Evolutionary conservation across 2,888 invertebrate genomes (phyloP).

Genomic region (Amorpha juglandis): DNA sequence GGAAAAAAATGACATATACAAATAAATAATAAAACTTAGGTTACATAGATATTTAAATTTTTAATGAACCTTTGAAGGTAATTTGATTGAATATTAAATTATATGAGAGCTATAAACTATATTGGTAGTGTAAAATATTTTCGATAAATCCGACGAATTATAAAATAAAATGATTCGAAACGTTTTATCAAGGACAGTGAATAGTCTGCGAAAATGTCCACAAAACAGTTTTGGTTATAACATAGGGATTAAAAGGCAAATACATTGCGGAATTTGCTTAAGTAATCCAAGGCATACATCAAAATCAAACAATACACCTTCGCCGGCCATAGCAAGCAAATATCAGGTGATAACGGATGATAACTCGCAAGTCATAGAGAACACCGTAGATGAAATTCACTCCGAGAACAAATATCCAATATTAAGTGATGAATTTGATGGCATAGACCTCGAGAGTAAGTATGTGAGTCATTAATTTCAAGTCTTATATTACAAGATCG

Average conservation of each 20-base stretch:
- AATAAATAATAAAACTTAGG: no score
- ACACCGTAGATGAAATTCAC: slow-evolving; percentile 88
- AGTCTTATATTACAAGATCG: no score
- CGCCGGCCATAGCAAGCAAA: slow-evolving; percentile 83
- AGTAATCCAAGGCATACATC: slow-evolving; percentile 66
- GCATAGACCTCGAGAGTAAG: slow-evolving; percentile 85
- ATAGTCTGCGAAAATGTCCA: slow-evolving; percentile 31
- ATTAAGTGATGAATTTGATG: slow-evolving; percentile 86
- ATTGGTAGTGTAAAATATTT: not conserved
- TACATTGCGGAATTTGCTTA: slow-evolving; percentile 67
- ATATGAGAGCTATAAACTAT: no score
- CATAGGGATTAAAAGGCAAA: slow-evolving; percentile 54
- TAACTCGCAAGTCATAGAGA: slow-evolving; percentile 88
- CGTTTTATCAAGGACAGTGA: slow-evolving; percentile 31
- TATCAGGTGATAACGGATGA: slow-evolving; percentile 89
- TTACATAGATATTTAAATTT: no score
- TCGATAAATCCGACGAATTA: not conserved
- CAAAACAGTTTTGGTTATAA: slow-evolving; percentile 41
- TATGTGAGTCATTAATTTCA: slow-evolving; percentile 34
- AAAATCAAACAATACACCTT: slow-evolving; percentile 62
- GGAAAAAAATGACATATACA: no score
- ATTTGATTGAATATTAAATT: not conserved
- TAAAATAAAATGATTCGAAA: slow-evolving; percentile 34
- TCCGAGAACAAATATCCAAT: slow-evolving; percentile 59
- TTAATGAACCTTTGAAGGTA: no score